Base-by-base conservation (phyloP, 2,797 vertebrate species). In the Ibycter americanus region DNA sequence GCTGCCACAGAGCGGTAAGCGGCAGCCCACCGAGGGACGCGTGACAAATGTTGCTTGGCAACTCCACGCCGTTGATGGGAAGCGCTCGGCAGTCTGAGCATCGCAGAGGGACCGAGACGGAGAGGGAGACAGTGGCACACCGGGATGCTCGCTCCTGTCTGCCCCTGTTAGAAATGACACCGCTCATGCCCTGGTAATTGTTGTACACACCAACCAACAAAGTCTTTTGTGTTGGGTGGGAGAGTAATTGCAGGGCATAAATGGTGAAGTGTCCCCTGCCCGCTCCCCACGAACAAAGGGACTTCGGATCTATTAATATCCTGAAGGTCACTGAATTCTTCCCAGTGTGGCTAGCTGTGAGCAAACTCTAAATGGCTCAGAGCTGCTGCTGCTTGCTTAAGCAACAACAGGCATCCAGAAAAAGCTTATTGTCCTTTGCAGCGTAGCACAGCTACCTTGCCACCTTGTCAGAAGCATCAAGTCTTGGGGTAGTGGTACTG, bases 11-110 rank as follows among this genome's bases (percentile, higher is more conserved):
- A 55, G 62, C 44, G 1, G 10, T 6, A 79, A 90, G 67, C 31
- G 1, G 73, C n/a, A 31, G 83, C 82, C 83, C 76, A 8, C 49
- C 3, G 21, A 94, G 89, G 93, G 83, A 67, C 77, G 47, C 0
- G n/a, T n/a, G 5, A 90, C 47, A 95, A 91, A 91, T 61, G 92
- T 97, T 96, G 94, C 96, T 82, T 97, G 95, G 96, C 93, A 97
- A 94, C 96, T 82, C 87, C 86, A 73, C 1, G 1, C 73, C 88
- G 6, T 23, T 86, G 92, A 66, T 63, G 72, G 78, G 80, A 95
- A 93, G 83, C 5, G 1, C 68, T 86, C 63, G 1, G 71, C 82
- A 88, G 91, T 86, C 80, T 95, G 84, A 70, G 90, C 77, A 85
- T 76, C 8, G 0, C 56, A 51, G 77, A 67, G 84, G 86, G 82